Evolutionary conservation across 2,888 invertebrate species (phyloP).

Genomic region (Xylocampa areola): DNA sequence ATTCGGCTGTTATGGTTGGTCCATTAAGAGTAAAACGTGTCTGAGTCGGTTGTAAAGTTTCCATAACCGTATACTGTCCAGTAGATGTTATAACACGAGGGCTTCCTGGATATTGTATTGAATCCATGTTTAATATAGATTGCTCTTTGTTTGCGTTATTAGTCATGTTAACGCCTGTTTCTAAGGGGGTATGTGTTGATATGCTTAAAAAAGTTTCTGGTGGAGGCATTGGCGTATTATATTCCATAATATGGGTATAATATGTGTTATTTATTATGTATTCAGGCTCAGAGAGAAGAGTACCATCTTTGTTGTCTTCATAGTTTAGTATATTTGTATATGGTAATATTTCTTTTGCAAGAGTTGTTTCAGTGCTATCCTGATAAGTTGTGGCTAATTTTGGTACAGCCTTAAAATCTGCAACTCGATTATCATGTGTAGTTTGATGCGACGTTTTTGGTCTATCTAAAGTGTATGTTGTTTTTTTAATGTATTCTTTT

Average conservation of each 20-base stretch:
- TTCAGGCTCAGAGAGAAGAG: not conserved
- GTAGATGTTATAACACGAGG: not conserved
- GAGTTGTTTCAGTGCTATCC: not conserved
- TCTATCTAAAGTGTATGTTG: not conserved
- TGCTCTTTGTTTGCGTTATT: conserved; percentile 2
- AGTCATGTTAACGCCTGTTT: not conserved
- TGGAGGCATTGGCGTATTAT: not conserved
- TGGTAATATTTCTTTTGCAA: not conserved
- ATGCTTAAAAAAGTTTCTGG: not conserved
- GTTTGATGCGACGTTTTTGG: not conserved
- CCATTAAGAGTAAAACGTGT: not conserved
- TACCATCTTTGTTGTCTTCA: not conserved
- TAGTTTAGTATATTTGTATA: not conserved
- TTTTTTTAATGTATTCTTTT: not conserved
- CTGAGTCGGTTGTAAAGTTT: conserved; percentile 2
- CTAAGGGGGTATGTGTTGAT: not conserved
- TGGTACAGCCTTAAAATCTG: not conserved
- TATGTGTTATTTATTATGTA: not conserved
- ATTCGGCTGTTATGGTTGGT: not conserved
- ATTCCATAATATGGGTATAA: not conserved
- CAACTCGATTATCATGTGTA: not conserved
- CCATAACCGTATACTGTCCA: not conserved
- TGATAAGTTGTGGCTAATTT: not conserved
- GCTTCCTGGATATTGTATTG: not conserved
- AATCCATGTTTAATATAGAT: not conserved